Evolutionary conservation across 2,797 vertebrate genomes (phyloP).

Genomic region (Pempheris klunzingeri): DNA sequence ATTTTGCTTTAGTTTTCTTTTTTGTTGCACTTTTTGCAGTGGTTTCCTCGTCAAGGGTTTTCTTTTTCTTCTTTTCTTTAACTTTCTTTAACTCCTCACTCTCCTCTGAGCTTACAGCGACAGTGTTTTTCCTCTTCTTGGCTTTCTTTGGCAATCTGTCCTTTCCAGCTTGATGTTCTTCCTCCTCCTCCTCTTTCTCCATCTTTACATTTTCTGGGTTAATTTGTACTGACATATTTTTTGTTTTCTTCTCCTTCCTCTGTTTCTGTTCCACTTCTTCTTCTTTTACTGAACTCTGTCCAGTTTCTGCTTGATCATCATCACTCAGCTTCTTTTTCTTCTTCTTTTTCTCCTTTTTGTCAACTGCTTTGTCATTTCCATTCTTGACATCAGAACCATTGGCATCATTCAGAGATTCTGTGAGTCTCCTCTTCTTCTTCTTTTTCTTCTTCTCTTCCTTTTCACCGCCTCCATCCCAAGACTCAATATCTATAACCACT

Average conservation of each 20-base stretch:
- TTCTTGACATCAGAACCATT: background rate
- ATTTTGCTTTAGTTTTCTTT: conserved; percentile 44
- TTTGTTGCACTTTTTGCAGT: conserved; percentile 2
- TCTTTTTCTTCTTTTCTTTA: conserved; percentile 47
- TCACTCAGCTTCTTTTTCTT: conserved; percentile 18
- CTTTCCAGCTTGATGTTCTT: background rate
- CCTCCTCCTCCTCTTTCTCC: conserved; percentile 22
- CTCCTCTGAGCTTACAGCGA: conserved; percentile 21
- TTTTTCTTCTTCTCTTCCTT: conserved; percentile 45
- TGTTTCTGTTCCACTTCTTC: conserved; percentile 15
- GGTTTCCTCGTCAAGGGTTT: conserved; percentile 11
- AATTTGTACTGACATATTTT: conserved; percentile 32
- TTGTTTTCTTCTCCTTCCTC: conserved; percentile 44
- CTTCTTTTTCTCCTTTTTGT: conserved; percentile 63
- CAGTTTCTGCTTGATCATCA: conserved; percentile 4
- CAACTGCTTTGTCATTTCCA: background rate
- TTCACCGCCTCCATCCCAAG: background rate
- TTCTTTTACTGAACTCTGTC: background rate
- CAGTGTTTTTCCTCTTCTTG: conserved; percentile 48
- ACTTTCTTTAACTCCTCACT: conserved; percentile 23
- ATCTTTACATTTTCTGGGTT: conserved; percentile 15
- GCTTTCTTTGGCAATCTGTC: conserved; percentile 25
- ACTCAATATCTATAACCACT: background rate
- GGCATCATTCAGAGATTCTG: conserved; percentile 13
- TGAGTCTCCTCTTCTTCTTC: conserved; percentile 43